A percentile compares a stretch with the other conserved stretches of the same genome.
These are phyloP conservation scores for Poecilobothrus nobilitatus DNA, from an alignment of 2,888 invertebrate species.

Conservation along the genomic window DNA sequence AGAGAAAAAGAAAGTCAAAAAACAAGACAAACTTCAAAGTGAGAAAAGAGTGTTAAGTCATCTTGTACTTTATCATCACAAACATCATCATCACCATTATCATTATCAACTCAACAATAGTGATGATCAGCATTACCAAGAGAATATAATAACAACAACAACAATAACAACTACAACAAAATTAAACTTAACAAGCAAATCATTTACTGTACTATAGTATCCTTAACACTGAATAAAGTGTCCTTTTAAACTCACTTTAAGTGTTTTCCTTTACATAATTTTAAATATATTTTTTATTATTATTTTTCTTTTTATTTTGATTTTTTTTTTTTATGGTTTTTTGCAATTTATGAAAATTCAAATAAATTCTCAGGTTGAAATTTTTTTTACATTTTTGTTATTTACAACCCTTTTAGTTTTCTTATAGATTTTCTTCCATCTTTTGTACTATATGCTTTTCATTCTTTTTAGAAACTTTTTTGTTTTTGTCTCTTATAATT, in stretches of 20 bases:
- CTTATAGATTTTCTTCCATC: too few species aligned
- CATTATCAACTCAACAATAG: too few species aligned
- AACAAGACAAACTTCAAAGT: too few species aligned
- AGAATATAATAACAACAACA: too few species aligned
- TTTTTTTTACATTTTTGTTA: background rate
- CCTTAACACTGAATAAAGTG: conserved; percentile 5
- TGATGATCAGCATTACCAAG: too few species aligned
- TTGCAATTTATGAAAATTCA: conserved; percentile 1
- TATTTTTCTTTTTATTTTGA: too few species aligned
- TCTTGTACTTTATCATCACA: background rate
- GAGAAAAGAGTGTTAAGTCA: background rate
- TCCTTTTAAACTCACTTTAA: conserved; percentile 6
- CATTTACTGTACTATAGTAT: background rate
- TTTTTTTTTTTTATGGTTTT: background rate
- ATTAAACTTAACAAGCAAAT: background rate
- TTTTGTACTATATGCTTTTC: too few species aligned
- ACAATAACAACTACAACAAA: background rate
- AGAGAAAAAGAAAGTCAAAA: background rate
- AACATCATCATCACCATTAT: background rate
- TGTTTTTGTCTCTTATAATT: background rate
- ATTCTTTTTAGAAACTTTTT: background rate
- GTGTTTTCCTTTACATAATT: conserved; percentile 6
- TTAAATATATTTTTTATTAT: background rate
- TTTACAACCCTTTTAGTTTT: too few species aligned
- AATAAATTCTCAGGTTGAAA: conserved; percentile 1